A percentile compares a stretch with the other conserved stretches of the same genome.
phyloP scores from a whole-genome alignment of 2,113 vertebrate genomes.

The Prunella fulvescens region DNA sequence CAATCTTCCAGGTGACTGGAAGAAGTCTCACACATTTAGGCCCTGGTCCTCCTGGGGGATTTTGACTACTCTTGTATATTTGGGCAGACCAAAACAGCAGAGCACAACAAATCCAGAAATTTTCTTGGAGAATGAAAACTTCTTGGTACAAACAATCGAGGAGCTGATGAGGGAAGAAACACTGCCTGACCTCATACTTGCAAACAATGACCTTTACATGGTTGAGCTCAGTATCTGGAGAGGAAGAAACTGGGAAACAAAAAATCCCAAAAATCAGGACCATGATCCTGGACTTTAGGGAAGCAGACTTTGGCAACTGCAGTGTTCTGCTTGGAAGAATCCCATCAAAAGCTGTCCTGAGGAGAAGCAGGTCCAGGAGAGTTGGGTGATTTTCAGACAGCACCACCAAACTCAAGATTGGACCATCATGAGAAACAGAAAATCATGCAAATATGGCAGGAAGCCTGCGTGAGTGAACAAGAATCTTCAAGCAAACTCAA shows the following conservation, averaged over 20 bases:
- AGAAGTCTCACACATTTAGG: fast-evolving
- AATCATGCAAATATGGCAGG: background rate
- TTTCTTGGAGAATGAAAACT: background rate
- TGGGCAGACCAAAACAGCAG: background rate
- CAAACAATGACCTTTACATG: background rate
- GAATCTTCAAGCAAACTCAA: background rate
- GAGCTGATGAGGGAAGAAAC: background rate
- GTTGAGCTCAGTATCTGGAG: background rate
- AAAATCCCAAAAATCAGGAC: background rate
- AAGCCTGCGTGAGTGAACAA: background rate
- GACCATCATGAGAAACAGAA: background rate
- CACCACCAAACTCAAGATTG: background rate
- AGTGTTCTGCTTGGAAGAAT: background rate
- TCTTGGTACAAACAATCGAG: fast-evolving
- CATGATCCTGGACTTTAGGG: background rate
- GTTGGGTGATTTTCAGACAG: background rate
- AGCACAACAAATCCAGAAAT: background rate
- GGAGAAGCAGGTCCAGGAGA: background rate
- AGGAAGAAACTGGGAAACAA: background rate
- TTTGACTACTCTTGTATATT: background rate
- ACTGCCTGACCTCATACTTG: background rate
- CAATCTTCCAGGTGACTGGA: background rate
- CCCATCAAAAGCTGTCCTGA: background rate
- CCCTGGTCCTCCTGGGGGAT: fast-evolving
- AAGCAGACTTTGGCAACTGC: background rate